These are phyloP conservation scores for Sebastes nivosus DNA, from an alignment of 2,797 vertebrate genomes.

Conservation along the genomic window DNA sequence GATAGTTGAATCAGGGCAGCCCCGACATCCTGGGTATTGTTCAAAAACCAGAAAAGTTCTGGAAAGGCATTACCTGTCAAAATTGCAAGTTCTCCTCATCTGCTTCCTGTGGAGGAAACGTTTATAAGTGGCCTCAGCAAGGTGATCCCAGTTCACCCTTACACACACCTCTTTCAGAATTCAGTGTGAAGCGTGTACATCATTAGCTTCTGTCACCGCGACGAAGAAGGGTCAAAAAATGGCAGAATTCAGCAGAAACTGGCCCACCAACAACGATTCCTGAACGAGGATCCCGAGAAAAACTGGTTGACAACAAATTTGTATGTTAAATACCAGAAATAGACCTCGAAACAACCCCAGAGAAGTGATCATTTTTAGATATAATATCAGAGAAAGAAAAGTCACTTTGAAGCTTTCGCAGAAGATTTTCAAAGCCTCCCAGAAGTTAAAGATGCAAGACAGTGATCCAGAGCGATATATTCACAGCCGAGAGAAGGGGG, in stretches of 20 bases:
- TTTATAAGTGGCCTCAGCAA: background rate
- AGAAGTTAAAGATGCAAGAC: slow-evolving; percentile 59
- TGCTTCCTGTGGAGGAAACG: background rate
- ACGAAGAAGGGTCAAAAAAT: background rate
- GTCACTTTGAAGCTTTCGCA: slow-evolving; percentile 59
- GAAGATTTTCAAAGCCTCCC: slow-evolving; percentile 53
- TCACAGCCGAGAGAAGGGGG: background rate
- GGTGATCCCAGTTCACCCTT: background rate
- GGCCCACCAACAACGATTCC: rapidly evolving
- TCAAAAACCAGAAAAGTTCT: slow-evolving; percentile 7
- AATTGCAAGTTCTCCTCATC: background rate
- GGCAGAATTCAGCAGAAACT: background rate
- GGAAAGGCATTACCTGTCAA: background rate
- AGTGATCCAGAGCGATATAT: background rate
- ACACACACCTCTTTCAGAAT: background rate
- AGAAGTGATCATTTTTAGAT: slow-evolving; percentile 34
- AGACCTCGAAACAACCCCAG: background rate
- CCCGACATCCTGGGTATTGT: background rate
- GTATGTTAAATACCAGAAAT: background rate
- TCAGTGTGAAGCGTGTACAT: background rate
- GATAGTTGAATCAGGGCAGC: slow-evolving; percentile 6
- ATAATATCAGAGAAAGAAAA: slow-evolving; percentile 27
- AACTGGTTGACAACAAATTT: background rate
- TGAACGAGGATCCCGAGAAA: background rate
- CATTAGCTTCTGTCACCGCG: background rate